These are phyloP conservation scores for Cynopterus sphinx DNA, from an alignment of 2,797 vertebrate genomes.

Conservation along the genomic window DNA sequence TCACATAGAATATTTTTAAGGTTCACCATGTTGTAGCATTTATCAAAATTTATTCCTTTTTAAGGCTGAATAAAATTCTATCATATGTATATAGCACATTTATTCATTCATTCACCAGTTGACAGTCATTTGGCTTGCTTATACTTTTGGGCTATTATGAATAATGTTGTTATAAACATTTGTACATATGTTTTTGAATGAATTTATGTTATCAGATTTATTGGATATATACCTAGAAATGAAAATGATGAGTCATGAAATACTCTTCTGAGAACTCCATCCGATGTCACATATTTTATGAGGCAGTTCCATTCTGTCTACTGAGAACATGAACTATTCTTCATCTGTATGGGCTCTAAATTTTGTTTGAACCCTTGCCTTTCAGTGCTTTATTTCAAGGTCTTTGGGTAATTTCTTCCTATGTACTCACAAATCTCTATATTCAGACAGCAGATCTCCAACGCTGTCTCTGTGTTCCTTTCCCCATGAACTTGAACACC, in stretches of 20 bases:
- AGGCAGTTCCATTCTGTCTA: neutral
- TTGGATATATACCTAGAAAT: neutral
- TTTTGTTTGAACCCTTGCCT: neutral
- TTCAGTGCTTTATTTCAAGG: neutral
- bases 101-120: neutral
- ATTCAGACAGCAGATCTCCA: neutral
- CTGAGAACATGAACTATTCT: neutral
- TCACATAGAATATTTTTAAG: neutral
- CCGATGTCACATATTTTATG: neutral
- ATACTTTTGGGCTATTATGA: neutral
- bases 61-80: neutral
- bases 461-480: neutral
- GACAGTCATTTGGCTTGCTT: neutral
- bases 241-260: neutral
- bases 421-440: neutral
- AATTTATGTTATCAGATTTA: neutral
- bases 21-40: neutral
- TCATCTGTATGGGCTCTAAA: neutral
- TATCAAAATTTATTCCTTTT: neutral
- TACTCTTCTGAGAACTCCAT: neutral
- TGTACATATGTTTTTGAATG: neutral
- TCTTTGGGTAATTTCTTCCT: neutral
- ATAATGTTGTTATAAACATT: neutral
- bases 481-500: neutral
- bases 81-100: neutral